phyloP scores from a whole-genome alignment of 2,888 invertebrate species.

The Celastrina argiolus region DNA sequence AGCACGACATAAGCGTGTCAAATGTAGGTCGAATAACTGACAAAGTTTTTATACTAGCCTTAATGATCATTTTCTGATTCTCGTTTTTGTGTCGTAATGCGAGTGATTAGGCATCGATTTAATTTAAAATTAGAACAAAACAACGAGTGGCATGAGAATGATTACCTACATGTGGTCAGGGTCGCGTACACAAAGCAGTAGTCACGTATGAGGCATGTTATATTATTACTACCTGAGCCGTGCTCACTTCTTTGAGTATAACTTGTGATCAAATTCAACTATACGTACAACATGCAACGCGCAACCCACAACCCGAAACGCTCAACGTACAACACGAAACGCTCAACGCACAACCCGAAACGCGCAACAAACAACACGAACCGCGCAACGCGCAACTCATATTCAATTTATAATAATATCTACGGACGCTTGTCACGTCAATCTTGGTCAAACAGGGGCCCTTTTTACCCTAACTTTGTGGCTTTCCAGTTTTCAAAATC shows the following conservation, averaged over 20 bases:
- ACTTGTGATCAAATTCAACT: too few relatives aligned
- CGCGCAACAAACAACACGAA: too few relatives aligned
- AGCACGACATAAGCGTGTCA: neutral
- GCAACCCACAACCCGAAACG: too few relatives aligned
- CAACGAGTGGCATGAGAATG: neutral
- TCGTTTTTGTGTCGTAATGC: neutral
- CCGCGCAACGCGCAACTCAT: too few relatives aligned
- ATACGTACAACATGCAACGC: too few relatives aligned
- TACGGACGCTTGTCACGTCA: too few relatives aligned
- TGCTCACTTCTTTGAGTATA: neutral
- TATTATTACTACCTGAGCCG: neutral
- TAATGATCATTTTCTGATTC: neutral
- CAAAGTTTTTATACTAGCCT: neutral
- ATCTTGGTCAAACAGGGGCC: too few relatives aligned
- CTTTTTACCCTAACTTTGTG: too few relatives aligned
- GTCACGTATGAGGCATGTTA: neutral
- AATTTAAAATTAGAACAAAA: slow-evolving; percentile 3
- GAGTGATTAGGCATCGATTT: neutral
- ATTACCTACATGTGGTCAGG: slow-evolving; percentile 2
- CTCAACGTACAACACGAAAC: too few relatives aligned
- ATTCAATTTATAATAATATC: too few relatives aligned
- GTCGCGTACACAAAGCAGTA: neutral
- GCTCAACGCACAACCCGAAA: too few relatives aligned
- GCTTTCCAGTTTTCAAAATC: too few relatives aligned
- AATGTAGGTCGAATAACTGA: neutral